phyloP scores from a whole-genome alignment of 2,888 invertebrate species.

The Xestia sexstrigata region DNA sequence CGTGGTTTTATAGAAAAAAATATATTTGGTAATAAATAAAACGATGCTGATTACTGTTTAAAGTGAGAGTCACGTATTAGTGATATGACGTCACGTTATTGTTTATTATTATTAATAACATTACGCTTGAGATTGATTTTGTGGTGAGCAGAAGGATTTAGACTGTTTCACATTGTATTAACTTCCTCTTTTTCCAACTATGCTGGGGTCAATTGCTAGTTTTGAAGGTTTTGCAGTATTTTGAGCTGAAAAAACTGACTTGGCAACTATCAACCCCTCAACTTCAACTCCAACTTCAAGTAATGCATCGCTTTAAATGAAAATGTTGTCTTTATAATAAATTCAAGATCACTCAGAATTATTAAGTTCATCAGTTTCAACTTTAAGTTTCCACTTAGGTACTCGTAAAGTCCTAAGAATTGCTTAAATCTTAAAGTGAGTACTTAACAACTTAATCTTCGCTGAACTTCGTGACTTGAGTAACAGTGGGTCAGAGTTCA shows the following conservation, averaged over 20 bases:
- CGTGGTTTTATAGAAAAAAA: slow-evolving; percentile 30
- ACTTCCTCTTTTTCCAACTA: neutral
- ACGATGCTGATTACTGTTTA: slow-evolving; percentile 21
- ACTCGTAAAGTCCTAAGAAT: neutral
- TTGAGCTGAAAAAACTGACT: no score
- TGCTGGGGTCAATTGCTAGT: no score
- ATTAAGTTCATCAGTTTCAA: neutral
- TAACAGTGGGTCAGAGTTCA: neutral
- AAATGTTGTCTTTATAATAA: neutral
- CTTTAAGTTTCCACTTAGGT: neutral
- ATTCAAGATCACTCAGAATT: neutral
- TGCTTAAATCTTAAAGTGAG: neutral
- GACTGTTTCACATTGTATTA: neutral
- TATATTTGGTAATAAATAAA: slow-evolving; percentile 32
- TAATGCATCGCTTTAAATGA: neutral
- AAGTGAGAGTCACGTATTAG: slow-evolving; percentile 41
- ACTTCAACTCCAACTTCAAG: neutral
- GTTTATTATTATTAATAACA: neutral
- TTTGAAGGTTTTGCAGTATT: no score
- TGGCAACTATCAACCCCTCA: neutral
- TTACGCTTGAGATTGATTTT: neutral
- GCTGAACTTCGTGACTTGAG: neutral
- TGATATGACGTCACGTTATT: slow-evolving; percentile 7
- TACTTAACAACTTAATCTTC: neutral
- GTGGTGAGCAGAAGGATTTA: neutral